Base-by-base conservation (phyloP, 2,888 invertebrate species). In the Lacanobia oleracea region DNA sequence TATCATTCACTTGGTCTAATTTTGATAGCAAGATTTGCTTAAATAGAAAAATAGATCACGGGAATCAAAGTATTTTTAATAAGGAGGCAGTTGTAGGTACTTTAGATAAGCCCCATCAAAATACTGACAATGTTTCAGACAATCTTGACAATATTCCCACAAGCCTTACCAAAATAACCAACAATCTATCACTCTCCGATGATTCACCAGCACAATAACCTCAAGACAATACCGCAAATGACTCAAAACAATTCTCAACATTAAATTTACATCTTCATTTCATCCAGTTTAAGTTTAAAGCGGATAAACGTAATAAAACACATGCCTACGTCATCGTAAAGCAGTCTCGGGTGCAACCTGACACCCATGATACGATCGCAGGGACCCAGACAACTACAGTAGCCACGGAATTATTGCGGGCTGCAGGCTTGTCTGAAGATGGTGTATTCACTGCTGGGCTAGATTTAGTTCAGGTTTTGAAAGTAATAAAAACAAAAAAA, bases 351-450 rank as follows among this genome's bases (percentile, higher is more conserved):
- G 83, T 81, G 90, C 80, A 90, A 91, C 90, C 87, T 70, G 89
- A 91, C 87, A 89, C 91, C 78, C 62, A 48, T 72, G 90, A 90
- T 91, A 86, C 70, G 72, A 90, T 90, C 89, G 74, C 81, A 74
- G 77, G 73, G 63, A 75, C 62, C 68, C 70, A 82, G 69, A 75
- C 72, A 76, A 84, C 84, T 73, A 84, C 84, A 76, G 83, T 85
- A 85, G 84, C 84, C 68, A 72, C 57, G 51, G 67, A 67, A 77
- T 77, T 74, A 81, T 70, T 81, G 69, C 78, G 27, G 59, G 48
- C 51, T 65, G 50, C 40, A 61, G 48, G 51, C 43, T 77, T 65
- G 60, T 66, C 54, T 59, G 27, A 54, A 51, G 51, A 51, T 51
- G 43, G 14, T 50, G 48, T 67, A 48, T 56, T 60, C 61, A 66